Conservation (phyloP, 2,113 vertebrate species). For the Nothoprocta pentlandii region DNA sequence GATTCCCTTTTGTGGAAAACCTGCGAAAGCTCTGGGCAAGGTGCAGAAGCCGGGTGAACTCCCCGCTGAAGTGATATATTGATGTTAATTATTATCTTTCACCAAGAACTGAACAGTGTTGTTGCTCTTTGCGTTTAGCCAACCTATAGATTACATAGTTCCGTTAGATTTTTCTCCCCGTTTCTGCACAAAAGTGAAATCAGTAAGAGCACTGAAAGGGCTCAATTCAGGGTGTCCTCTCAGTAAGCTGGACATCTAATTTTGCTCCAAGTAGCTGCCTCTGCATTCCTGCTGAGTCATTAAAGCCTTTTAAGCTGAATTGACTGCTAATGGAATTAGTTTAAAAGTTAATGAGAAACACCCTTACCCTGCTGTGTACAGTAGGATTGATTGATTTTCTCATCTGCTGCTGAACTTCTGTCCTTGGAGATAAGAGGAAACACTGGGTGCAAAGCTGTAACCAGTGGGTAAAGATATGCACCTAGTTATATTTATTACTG, state of each 20-base stretch:
- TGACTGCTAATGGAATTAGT: neutral
- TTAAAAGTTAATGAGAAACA: neutral
- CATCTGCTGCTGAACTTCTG: neutral
- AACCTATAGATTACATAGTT: neutral
- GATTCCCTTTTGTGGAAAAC: neutral
- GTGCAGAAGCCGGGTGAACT: neutral
- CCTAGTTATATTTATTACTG: no score
- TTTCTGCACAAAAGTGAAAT: neutral
- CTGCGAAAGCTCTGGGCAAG: neutral
- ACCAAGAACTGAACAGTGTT: neutral
- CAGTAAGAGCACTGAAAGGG: neutral
- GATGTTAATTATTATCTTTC: neutral
- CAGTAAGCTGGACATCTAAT: neutral
- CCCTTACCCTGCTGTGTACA: neutral
- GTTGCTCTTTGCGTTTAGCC: neutral
- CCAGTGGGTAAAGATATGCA: neutral
- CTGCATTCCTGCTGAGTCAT: neutral
- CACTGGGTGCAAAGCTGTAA: neutral
- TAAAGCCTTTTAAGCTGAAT: neutral
- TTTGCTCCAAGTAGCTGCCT: neutral
- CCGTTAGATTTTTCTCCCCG: neutral
- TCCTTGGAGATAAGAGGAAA: conserved; percentile 14
- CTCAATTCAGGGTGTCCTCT: neutral
- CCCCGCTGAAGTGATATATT: neutral
- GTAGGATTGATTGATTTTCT: neutral